phyloP scores from a whole-genome alignment of 2,797 vertebrate species.

The Sebastes taczanowskii region DNA sequence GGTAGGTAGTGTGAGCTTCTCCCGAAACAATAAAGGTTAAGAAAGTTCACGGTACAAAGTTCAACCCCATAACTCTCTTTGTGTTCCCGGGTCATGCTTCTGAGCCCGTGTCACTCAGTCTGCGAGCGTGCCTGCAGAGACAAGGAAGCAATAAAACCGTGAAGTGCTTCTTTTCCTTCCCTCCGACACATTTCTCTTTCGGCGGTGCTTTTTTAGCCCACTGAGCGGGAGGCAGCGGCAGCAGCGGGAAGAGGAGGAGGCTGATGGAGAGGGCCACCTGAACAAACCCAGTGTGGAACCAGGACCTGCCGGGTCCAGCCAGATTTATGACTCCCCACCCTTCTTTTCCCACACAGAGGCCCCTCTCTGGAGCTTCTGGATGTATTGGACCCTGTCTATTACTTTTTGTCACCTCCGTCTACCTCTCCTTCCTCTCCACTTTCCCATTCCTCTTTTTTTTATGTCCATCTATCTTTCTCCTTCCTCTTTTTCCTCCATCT shows the following conservation, averaged over 20 bases:
- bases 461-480: constrained; percentile 24
- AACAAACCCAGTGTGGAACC: constrained; percentile 79
- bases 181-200: constrained; percentile 61
- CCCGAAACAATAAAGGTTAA: constrained; percentile 30
- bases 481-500: constrained; percentile 36
- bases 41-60: constrained; percentile 36
- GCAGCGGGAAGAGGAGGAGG: constrained; percentile 39
- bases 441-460: constrained; percentile 35
- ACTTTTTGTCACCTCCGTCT: constrained; percentile 65
- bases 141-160: constrained; percentile 72
- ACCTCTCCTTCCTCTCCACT: constrained; percentile 39
- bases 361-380: constrained; percentile 66
- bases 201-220: constrained; percentile 42
- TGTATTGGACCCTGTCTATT: constrained; percentile 56
- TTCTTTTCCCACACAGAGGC: constrained; percentile 70
- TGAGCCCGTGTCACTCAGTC: constrained; percentile 52
- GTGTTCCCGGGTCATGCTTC: constrained; percentile 50
- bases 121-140: constrained; percentile 60
- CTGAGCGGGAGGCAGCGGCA: constrained; percentile 48
- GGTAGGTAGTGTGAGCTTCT: not conserved
- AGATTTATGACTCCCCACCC: constrained; percentile 78
- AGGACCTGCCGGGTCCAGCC: constrained; percentile 49
- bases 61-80: constrained; percentile 58
- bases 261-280: constrained; percentile 82
- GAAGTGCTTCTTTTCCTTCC: constrained; percentile 62